Evolutionary conservation across 2,888 invertebrate genomes (phyloP).

Genomic region (Syrista parreyssii): DNA sequence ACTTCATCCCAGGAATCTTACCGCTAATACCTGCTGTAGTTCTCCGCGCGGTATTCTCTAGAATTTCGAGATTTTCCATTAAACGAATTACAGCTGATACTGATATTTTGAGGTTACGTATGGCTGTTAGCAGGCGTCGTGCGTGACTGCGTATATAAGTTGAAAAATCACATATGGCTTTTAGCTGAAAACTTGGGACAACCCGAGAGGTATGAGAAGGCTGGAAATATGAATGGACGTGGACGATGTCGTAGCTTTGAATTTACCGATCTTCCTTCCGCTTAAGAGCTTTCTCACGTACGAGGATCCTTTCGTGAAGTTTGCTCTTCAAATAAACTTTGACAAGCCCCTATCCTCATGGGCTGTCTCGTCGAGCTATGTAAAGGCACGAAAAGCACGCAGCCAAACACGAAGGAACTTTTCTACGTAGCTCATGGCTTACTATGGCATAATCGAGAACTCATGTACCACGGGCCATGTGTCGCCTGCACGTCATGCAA

Average conservation of each 20-base stretch:
- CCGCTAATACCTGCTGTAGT: background rate
- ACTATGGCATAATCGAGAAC: background rate
- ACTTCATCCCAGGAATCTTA: background rate
- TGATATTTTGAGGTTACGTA: background rate
- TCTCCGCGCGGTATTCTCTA: background rate
- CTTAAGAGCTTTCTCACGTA: background rate
- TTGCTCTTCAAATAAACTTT: background rate
- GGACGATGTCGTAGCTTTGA: background rate
- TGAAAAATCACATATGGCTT: background rate
- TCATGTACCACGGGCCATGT: background rate
- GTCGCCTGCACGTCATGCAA: background rate
- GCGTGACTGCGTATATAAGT: background rate
- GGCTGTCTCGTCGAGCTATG: background rate
- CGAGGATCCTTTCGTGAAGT: background rate
- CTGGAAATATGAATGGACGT: background rate
- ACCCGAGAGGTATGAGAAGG: background rate
- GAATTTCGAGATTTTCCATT: background rate
- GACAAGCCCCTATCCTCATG: background rate
- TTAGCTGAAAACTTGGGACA: background rate
- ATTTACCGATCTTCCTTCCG: background rate
- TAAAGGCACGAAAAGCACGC: background rate
- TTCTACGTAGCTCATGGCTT: background rate
- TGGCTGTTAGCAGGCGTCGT: background rate
- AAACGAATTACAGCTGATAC: background rate
- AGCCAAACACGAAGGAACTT: background rate